phyloP scores from a whole-genome alignment of 2,797 vertebrate species.

The Heteromormyrus szaboi region DNA sequence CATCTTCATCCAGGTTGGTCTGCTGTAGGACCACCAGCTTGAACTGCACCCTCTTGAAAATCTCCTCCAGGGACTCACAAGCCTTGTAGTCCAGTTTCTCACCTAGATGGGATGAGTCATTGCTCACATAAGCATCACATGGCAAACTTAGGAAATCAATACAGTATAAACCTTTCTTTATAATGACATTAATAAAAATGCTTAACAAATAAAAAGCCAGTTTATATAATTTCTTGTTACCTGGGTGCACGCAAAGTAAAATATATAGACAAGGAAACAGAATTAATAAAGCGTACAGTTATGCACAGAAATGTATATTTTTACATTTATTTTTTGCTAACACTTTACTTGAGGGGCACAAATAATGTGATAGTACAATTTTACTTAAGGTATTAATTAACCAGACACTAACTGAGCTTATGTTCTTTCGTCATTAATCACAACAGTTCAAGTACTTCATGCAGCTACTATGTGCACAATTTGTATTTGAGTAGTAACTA shows the following conservation, averaged over 20 bases:
- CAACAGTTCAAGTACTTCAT: neutral
- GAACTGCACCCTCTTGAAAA: slow-evolving; percentile 91
- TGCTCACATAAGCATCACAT: neutral
- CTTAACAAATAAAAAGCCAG: neutral
- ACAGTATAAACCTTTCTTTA: neutral
- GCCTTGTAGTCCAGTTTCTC: slow-evolving; percentile 87
- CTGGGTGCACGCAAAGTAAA: neutral
- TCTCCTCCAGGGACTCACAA: slow-evolving; percentile 86
- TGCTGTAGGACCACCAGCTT: slow-evolving; percentile 85
- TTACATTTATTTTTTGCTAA: neutral
- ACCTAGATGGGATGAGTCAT: slow-evolving; percentile 52
- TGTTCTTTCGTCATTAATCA: neutral
- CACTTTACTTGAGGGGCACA: neutral
- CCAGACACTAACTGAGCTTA: neutral
- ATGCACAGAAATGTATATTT: neutral
- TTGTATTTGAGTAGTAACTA: neutral
- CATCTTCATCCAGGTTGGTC: slow-evolving; percentile 89
- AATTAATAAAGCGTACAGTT: neutral
- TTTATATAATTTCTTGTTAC: neutral
- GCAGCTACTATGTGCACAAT: neutral
- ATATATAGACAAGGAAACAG: neutral
- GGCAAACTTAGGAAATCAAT: neutral
- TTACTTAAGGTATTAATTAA: neutral
- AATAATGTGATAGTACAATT: neutral
- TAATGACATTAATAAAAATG: neutral